These are phyloP conservation scores for Alentia gelatinosa DNA, from an alignment of 2,888 invertebrate species.

Conservation along the genomic window DNA sequence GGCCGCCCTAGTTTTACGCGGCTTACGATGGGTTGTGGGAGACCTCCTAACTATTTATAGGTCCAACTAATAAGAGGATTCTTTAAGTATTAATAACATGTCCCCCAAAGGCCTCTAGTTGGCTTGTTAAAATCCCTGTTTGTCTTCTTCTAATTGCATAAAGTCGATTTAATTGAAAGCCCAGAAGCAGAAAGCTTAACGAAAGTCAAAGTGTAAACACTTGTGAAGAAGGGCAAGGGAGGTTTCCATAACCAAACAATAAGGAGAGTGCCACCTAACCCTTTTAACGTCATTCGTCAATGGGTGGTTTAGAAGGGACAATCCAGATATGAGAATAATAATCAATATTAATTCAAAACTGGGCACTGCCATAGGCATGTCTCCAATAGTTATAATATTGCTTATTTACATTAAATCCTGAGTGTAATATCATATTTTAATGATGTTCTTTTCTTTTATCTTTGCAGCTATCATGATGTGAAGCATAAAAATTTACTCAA, in stretches of 20 bases:
- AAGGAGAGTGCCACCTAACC: no score
- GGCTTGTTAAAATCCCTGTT: neutral
- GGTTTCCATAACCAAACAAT: neutral
- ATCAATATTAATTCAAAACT: no score
- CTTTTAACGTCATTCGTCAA: no score
- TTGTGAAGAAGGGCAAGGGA: neutral
- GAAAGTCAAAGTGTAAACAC: neutral
- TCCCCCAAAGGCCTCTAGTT: neutral
- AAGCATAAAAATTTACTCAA: conserved; percentile 97
- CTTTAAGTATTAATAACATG: neutral
- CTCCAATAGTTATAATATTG: no score
- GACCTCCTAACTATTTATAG: neutral
- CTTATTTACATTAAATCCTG: no score
- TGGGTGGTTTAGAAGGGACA: no score
- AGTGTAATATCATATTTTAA: no score
- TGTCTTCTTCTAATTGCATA: neutral
- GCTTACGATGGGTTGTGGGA: neutral
- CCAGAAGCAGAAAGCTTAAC: neutral
- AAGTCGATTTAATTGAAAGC: neutral
- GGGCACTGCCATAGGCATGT: no score
- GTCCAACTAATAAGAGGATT: neutral
- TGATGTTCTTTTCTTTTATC: conserved; percentile 48
- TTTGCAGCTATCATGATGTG: conserved; percentile 95
- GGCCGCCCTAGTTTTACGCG: no score
- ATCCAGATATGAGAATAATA: no score